Evolutionary conservation across 2,113 vertebrate species (phyloP).

Genomic region (Triplophysa dalaica): DNA sequence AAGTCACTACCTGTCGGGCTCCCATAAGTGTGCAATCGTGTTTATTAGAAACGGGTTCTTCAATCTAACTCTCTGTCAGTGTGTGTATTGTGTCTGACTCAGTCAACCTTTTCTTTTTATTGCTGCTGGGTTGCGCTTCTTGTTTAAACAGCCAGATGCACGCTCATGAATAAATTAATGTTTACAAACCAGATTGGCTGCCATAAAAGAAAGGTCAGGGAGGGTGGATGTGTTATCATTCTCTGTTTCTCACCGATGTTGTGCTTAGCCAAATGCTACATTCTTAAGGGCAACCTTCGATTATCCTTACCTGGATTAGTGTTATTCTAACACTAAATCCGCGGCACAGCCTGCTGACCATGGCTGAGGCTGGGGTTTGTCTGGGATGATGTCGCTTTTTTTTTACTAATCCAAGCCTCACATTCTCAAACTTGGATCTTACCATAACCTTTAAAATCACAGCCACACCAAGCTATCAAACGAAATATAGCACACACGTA

Average conservation of each 20-base stretch:
- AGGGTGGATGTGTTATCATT: slow-evolving; percentile 32
- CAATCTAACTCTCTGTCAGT: slow-evolving; percentile 21
- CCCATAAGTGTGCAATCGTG: not conserved
- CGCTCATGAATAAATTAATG: slow-evolving; percentile 57
- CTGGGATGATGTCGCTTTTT: slow-evolving; percentile 16
- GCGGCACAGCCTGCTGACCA: slow-evolving; percentile 2
- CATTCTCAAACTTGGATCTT: not conserved
- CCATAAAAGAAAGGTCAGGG: slow-evolving; percentile 51
- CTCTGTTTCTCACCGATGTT: slow-evolving; percentile 3
- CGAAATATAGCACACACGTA: too few relatives aligned
- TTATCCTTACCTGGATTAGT: slow-evolving; percentile 35
- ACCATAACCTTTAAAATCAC: not conserved
- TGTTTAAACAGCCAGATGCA: slow-evolving; percentile 47
- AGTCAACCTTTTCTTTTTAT: slow-evolving; percentile 46
- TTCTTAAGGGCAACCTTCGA: slow-evolving; percentile 17
- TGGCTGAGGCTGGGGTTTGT: slow-evolving; percentile 4
- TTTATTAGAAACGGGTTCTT: slow-evolving; percentile 40
- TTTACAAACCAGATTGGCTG: slow-evolving; percentile 53
- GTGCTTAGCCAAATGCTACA: slow-evolving; percentile 6
- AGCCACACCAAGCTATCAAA: not conserved
- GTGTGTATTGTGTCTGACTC: slow-evolving; percentile 30
- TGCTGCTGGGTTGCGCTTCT: slow-evolving; percentile 36
- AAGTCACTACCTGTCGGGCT: slow-evolving; percentile 33
- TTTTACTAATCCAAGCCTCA: slow-evolving; percentile 25
- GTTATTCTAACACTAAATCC: slow-evolving; percentile 16